phyloP scores from a whole-genome alignment of 2,888 invertebrate species.

The Plagiodera versicolora region DNA sequence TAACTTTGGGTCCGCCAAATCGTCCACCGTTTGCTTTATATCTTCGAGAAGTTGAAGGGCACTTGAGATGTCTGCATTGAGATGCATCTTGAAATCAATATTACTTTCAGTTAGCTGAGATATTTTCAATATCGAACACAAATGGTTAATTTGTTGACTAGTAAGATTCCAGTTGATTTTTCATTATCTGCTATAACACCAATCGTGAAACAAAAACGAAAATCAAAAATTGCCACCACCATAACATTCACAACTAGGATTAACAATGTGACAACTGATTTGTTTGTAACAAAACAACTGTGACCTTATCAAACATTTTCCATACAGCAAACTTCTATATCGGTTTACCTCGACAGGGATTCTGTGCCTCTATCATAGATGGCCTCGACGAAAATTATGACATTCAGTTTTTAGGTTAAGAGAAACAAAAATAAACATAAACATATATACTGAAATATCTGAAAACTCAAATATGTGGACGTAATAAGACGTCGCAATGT shows the following conservation, averaged over 20 bases:
- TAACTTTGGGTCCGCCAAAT: conserved; percentile 80
- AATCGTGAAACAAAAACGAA: not conserved
- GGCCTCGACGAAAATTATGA: too few relatives aligned
- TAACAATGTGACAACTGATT: not conserved
- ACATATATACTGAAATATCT: not conserved
- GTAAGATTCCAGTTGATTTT: not conserved
- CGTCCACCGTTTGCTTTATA: conserved; percentile 82
- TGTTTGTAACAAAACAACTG: too few relatives aligned
- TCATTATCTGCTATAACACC: not conserved
- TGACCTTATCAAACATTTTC: too few relatives aligned
- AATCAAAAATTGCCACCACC: not conserved
- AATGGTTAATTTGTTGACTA: not conserved
- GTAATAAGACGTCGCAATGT: not conserved
- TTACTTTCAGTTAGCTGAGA: not conserved
- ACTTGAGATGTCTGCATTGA: conserved; percentile 79
- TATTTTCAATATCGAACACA: not conserved
- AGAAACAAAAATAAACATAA: not conserved
- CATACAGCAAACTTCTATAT: too few relatives aligned
- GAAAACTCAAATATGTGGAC: not conserved
- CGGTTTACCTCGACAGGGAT: too few relatives aligned
- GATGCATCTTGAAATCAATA: conserved; percentile 53
- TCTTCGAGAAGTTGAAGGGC: conserved; percentile 87
- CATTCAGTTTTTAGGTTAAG: not conserved
- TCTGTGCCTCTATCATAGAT: too few relatives aligned
- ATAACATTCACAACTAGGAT: too few relatives aligned